phyloP scores from a whole-genome alignment of 2,113 vertebrate genomes.

The Atractosteus spatula region DNA sequence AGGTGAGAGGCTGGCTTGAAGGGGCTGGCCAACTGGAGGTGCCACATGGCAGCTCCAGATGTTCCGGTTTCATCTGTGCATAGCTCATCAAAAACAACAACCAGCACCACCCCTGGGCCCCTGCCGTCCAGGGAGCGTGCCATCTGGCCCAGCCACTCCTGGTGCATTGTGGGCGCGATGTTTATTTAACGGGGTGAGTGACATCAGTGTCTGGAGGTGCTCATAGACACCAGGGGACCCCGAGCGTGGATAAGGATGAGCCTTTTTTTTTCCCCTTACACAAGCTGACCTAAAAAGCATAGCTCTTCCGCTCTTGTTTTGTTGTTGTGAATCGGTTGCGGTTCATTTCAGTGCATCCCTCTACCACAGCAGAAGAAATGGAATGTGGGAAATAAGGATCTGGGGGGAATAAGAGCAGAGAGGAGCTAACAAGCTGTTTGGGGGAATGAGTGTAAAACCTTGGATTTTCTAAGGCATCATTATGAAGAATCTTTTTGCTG shows the following conservation, averaged over 20 bases:
- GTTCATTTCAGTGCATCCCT: too few species aligned
- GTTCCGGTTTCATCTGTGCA: conserved; percentile 74
- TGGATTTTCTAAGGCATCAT: not conserved
- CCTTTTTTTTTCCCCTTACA: not conserved
- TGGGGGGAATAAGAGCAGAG: too few species aligned
- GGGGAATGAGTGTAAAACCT: not conserved
- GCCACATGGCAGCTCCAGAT: conserved; percentile 87
- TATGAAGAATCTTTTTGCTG: too few species aligned
- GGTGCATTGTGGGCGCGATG: conserved; percentile 57
- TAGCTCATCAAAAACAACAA: conserved; percentile 73
- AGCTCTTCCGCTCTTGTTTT: too few species aligned
- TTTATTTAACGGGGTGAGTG: conserved; percentile 22
- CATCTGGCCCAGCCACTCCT: conserved; percentile 73
- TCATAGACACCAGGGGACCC: not conserved
- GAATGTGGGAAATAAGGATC: too few species aligned
- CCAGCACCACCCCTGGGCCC: conserved; percentile 60
- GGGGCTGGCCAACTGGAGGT: conserved; percentile 64
- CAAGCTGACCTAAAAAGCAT: too few species aligned
- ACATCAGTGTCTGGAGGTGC: conserved; percentile 19
- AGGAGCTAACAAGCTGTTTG: too few species aligned
- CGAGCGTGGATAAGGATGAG: not conserved
- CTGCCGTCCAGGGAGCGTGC: conserved; percentile 52
- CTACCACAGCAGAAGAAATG: too few species aligned
- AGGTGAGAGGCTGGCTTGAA: conserved; percentile 54
- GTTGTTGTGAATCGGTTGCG: too few species aligned